Evolutionary conservation across 2,113 vertebrate species (phyloP).

Genomic region (Scomber scombrus): DNA sequence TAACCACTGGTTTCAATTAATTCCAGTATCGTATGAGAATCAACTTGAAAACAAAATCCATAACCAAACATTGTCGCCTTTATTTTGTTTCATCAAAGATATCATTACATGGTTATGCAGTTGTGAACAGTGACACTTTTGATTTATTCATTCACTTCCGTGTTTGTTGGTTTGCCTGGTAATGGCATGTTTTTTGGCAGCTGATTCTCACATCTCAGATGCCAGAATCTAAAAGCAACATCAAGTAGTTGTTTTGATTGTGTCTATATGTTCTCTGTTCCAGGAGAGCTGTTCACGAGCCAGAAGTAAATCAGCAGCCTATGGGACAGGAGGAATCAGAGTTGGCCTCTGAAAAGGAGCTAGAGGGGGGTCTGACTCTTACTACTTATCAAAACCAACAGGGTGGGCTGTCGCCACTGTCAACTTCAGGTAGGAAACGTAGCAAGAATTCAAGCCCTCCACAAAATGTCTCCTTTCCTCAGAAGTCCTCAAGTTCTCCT

Average conservation of each 20-base stretch:
- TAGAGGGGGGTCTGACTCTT: constrained; percentile 49
- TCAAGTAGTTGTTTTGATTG: neutral
- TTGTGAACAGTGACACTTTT: neutral
- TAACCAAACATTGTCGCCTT: too few species aligned
- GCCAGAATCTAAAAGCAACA: neutral
- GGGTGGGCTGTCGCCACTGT: constrained; percentile 27
- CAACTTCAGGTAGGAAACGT: constrained; percentile 50
- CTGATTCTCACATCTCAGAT: neutral
- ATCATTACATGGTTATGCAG: neutral
- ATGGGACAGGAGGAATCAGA: constrained; percentile 81
- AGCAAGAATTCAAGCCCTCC: neutral
- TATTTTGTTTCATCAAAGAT: too few species aligned
- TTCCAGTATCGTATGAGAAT: too few species aligned
- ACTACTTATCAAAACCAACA: constrained; percentile 56
- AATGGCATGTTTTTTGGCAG: neutral
- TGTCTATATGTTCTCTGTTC: neutral
- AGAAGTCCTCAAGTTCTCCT: neutral
- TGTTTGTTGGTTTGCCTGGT: neutral
- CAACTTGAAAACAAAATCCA: too few species aligned
- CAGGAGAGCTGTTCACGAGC: constrained; percentile 74
- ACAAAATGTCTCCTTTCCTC: neutral
- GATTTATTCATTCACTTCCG: too few species aligned
- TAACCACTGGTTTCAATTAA: neutral
- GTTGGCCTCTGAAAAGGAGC: constrained; percentile 47
- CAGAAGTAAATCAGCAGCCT: constrained; percentile 53